Percentiles rank a stretch among this genome's conserved stretches.
These are phyloP conservation scores for Temnothorax nylanderi DNA, from an alignment of 1,140 invertebrate species.

Conservation along the genomic window DNA sequence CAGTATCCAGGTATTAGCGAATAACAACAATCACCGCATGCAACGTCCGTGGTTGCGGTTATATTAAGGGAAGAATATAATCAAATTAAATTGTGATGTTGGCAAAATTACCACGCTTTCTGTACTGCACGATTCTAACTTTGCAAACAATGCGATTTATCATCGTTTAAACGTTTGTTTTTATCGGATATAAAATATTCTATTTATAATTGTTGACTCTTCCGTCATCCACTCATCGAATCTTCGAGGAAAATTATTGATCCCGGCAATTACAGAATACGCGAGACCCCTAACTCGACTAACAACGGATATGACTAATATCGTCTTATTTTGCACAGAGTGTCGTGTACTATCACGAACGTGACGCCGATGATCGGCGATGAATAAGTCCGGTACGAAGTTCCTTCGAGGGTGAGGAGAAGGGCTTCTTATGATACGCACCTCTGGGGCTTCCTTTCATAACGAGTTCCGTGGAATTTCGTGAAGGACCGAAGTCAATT, in stretches of 20 bases:
- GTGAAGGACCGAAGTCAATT: conserved; percentile 34
- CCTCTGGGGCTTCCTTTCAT: conserved; percentile 68
- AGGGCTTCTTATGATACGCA: conserved; percentile 64
- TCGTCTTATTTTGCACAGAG: conserved; percentile 24
- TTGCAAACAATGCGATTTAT: conserved; percentile 21
- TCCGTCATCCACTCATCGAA: too few species aligned
- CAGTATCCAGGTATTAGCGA: conserved; percentile 51
- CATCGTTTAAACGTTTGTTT: neutral
- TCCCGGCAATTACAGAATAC: conserved; percentile 26
- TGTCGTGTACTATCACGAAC: conserved; percentile 22
- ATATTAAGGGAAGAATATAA: conserved; percentile 22
- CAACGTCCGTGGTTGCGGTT: conserved; percentile 23
- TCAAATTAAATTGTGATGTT: conserved; percentile 45
- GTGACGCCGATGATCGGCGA: conserved; percentile 72
- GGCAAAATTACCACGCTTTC: neutral
- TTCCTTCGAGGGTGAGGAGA: conserved; percentile 31
- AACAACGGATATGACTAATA: conserved; percentile 30
- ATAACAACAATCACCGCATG: conserved; percentile 37
- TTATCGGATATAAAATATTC: neutral
- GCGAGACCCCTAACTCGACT: conserved; percentile 15
- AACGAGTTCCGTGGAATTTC: conserved; percentile 70
- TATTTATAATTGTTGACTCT: neutral
- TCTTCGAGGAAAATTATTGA: conserved; percentile 6
- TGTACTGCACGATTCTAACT: neutral
- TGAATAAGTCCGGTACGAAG: conserved; percentile 79